A percentile compares a stretch with the other conserved stretches of the same genome.
phyloP scores from a whole-genome alignment of 92 coral and sea anemone genomes.

The Siderastrea siderea region DNA sequence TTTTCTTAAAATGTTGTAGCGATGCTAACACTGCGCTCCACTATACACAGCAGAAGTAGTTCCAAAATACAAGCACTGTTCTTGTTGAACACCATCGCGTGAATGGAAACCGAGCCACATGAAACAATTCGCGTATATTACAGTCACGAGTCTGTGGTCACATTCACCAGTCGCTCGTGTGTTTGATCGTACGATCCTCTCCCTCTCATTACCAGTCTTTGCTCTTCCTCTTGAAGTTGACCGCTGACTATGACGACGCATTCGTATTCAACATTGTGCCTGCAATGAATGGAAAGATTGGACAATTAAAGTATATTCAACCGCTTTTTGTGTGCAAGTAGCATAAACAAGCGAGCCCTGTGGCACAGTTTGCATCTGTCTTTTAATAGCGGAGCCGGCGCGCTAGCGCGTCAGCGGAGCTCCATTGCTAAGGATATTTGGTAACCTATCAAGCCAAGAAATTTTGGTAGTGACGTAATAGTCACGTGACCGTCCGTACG shows the following conservation, averaged over 20 bases:
- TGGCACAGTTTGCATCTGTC: too few relatives aligned
- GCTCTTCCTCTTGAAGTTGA: slow-evolving; percentile 86
- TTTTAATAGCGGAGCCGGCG: too few relatives aligned
- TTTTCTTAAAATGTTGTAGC: too few relatives aligned
- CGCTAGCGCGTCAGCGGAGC: too few relatives aligned
- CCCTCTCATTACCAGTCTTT: slow-evolving; percentile 82
- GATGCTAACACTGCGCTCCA: too few relatives aligned
- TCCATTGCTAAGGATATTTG: too few relatives aligned
- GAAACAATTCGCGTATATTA: neutral
- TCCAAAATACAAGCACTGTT: neutral
- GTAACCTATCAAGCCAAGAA: too few relatives aligned
- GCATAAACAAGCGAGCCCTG: too few relatives aligned
- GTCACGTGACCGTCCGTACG: too few relatives aligned
- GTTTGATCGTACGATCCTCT: slow-evolving; percentile 94
- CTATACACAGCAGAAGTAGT: too few relatives aligned
- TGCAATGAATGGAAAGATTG: slow-evolving; percentile 10
- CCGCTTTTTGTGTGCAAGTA: neutral
- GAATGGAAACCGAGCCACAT: neutral
- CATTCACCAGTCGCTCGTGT: slow-evolving; percentile 91
- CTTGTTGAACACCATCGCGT: neutral
- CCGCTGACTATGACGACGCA: slow-evolving; percentile 89
- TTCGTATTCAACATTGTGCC: slow-evolving; percentile 95
- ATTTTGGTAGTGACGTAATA: too few relatives aligned
- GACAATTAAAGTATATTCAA: neutral
- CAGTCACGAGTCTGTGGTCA: slow-evolving; percentile 49